phyloP scores from a whole-genome alignment of 2,888 invertebrate genomes.

The Melinaea menophilus region DNA sequence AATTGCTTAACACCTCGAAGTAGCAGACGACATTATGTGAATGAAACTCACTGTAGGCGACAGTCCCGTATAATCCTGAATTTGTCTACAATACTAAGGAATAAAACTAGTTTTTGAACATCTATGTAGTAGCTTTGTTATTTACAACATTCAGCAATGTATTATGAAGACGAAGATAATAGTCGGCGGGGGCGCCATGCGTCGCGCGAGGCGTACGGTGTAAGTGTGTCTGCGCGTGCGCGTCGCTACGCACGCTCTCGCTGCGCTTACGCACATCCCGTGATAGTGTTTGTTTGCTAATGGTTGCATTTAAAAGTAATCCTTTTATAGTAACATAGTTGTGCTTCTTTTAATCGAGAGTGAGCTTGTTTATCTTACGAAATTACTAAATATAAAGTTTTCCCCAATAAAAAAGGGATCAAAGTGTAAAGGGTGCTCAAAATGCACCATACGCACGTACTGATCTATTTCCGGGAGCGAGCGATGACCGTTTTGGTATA shows the following conservation, averaged over 20 bases:
- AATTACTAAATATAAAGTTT: slow-evolving; percentile 9
- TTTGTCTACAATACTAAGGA: slow-evolving; percentile 47
- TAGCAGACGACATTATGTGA: slow-evolving; percentile 45
- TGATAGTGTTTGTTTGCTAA: slow-evolving; percentile 37
- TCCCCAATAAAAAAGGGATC: slow-evolving; percentile 44
- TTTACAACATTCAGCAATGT: slow-evolving; percentile 33
- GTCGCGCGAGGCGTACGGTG: slow-evolving; percentile 70
- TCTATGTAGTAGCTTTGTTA: slow-evolving; percentile 42
- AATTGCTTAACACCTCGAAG: slow-evolving; percentile 59
- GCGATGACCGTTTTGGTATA: slow-evolving; percentile 68
- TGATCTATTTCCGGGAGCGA: slow-evolving; percentile 74
- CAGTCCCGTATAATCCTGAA: slow-evolving; percentile 69
- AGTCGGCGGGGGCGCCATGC: slow-evolving; percentile 60
- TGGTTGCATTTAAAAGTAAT: slow-evolving; percentile 34
- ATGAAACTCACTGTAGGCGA: slow-evolving; percentile 53
- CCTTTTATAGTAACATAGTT: slow-evolving; percentile 32
- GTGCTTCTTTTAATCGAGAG: slow-evolving; percentile 23
- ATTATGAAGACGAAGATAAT: slow-evolving; percentile 42
- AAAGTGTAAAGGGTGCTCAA: slow-evolving; percentile 62
- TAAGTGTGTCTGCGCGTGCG: slow-evolving; percentile 58
- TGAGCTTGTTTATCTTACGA: slow-evolving; percentile 14
- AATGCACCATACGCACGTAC: slow-evolving; percentile 66
- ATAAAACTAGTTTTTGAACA: slow-evolving; percentile 37
- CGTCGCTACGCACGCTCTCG: slow-evolving; percentile 49
- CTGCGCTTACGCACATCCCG: slow-evolving; percentile 44